Evolutionary conservation across 2,797 vertebrate genomes (phyloP).

Genomic region (Fundulus diaphanus): DNA sequence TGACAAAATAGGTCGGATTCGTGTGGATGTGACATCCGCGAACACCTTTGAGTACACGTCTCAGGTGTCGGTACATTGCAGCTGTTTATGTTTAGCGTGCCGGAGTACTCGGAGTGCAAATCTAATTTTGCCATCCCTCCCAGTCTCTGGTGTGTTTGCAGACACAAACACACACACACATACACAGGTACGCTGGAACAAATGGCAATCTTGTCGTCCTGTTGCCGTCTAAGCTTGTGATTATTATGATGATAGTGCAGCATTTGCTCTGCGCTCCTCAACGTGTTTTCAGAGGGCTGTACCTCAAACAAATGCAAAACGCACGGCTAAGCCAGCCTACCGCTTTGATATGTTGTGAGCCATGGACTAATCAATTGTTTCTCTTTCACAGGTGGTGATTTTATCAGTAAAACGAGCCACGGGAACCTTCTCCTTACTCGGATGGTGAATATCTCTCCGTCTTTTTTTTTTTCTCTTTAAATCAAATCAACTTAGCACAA

Average conservation of each 20-base stretch:
- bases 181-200: slow-evolving; percentile 18
- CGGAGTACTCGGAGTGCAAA: background rate
- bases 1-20: slow-evolving; percentile 28
- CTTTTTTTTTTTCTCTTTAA: slow-evolving; percentile 22
- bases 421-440: slow-evolving; percentile 81
- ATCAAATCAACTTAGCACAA: background rate
- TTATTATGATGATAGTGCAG: slow-evolving; percentile 28
- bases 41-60: background rate
- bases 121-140: slow-evolving; percentile 12
- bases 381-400: slow-evolving; percentile 77
- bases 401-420: slow-evolving; percentile 82
- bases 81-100: slow-evolving; percentile 1
- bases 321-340: background rate
- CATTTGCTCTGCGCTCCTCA: slow-evolving; percentile 22
- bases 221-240: slow-evolving; percentile 28
- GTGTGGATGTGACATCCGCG: slow-evolving; percentile 3
- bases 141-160: slow-evolving; percentile 7
- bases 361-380: slow-evolving; percentile 33
- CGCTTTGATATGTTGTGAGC: slow-evolving; percentile 9
- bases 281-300: slow-evolving; percentile 5
- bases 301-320: slow-evolving; percentile 16
- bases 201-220: slow-evolving; percentile 18
- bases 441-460: slow-evolving; percentile 77
- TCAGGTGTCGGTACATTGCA: slow-evolving; percentile 1
- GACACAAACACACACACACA: slow-evolving; percentile 13